Evolutionary conservation across 2,797 vertebrate species (phyloP), one percentile per base, ranked within the genome.

Genomic region (Lepilemur ruficaudatus): DNA sequence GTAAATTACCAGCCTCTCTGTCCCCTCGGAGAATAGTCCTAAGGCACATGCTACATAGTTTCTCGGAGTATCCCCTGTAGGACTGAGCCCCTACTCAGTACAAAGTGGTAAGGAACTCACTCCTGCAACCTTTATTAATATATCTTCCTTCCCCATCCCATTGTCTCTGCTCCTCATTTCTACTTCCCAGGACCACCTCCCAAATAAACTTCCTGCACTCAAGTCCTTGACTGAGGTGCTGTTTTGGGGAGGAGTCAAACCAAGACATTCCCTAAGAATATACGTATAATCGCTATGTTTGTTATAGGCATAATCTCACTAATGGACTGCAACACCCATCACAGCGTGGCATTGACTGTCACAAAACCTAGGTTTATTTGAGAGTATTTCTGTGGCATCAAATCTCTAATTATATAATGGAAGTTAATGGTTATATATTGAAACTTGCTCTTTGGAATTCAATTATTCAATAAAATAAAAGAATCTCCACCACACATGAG

Each of bases 381-480:
- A 18, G n/a, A 35, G 17, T 75, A 67, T 83, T 69, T 91, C 73
- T 50, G 5, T 83, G 38, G 59, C 32, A 94, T 79, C 38, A 55
- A 35, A 81, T 67, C 52, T 92, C 20, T 85, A 81, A 90, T 70
- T 46, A 46, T 4, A 23, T 81, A 78, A 75, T 92, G 41, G 32
- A 72, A 57, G 30, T 80, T 89, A 89, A 73, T 93, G 67, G 46
- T 52, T 83, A 55, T 80, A 55, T n/a, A 83, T 70, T 93, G 59
- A 93, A 88, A n/a, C 84, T 76, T 78, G 12, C 43, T 94, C 13
- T 95, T 73, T 92, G 28, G 41, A 93, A 96, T 93, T 95, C 10
- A 89, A 11, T 89, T 92, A 67, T 80, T 88, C 43, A 93, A n/a
- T 95, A 94, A 96, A 91, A 79, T 82, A 43, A 93, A 80, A 81